Conservation (phyloP, 2,113 vertebrate genomes). For the Labrus mixtus region DNA sequence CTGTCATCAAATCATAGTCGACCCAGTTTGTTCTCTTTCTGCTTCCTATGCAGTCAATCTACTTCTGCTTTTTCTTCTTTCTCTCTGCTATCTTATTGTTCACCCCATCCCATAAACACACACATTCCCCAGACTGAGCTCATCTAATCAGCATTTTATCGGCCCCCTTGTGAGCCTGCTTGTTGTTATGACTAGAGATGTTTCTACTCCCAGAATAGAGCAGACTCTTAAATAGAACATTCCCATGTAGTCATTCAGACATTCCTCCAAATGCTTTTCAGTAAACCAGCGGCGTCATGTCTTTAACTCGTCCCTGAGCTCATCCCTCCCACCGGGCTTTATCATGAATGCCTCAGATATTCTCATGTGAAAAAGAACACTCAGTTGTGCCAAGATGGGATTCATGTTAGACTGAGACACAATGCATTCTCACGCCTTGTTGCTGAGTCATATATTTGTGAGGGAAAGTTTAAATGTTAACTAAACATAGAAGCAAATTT, state of each 20-base stretch:
- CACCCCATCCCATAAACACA: slow-evolving; percentile 1
- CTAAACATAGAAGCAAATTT: neutral
- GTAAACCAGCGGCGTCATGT: slow-evolving; percentile 33
- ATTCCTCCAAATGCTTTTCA: slow-evolving; percentile 53
- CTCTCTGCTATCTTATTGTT: slow-evolving; percentile 2
- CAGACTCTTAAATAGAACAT: slow-evolving; percentile 77
- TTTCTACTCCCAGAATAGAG: slow-evolving; percentile 75
- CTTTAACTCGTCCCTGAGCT: slow-evolving; percentile 35
- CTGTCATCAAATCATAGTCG: too few species aligned
- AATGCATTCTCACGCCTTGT: slow-evolving; percentile 4
- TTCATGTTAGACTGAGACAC: slow-evolving; percentile 27
- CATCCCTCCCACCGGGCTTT: slow-evolving; percentile 26
- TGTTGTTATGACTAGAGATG: slow-evolving; percentile 76
- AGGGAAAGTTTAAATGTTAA: slow-evolving; percentile 26
- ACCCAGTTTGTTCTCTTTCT: too few species aligned
- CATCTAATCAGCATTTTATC: slow-evolving; percentile 78
- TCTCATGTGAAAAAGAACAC: slow-evolving; percentile 34
- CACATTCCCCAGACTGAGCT: slow-evolving; percentile 62
- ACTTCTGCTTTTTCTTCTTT: neutral
- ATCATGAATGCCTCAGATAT: neutral
- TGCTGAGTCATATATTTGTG: slow-evolving; percentile 4
- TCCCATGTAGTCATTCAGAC: slow-evolving; percentile 46
- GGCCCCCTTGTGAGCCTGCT: slow-evolving; percentile 63
- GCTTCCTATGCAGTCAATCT: neutral
- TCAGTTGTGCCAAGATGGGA: slow-evolving; percentile 33